Base-by-base conservation (phyloP, 2,888 invertebrate genomes). In the Troides aeacus region DNA sequence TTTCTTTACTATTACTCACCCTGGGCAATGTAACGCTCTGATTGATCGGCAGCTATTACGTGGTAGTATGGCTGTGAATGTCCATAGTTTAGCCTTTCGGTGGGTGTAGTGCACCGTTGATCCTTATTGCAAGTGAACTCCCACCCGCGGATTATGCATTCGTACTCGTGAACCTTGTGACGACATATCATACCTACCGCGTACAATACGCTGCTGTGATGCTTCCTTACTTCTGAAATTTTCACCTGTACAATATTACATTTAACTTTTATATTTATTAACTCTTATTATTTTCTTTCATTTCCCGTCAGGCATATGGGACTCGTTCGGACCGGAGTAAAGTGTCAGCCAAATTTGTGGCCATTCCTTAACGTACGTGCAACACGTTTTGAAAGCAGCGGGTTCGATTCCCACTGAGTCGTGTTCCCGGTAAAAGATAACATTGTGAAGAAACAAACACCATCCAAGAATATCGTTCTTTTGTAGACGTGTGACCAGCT, bases 111-210 rank as follows among this genome's bases (percentile, higher is more conserved):
- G 0, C 81, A 79, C 71, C 93, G 93, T 94, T 95, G 94, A 59
- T 93, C 93, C 0, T 93, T 93, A 70, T 89, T 82, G 81, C 94
- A 95, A 1, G 80, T 78, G 0, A 82, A 75, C 80, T 96, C 95
- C 96, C 96, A 97, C 62, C 94, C 95, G 73, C 93, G 94, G 56
- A 97, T 94, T 6, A 96, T 94, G 81, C 96, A 96, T 60, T 87
- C 86, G 79, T 95, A 96, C 72, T 94, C 85, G 72, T 94, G 93
- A 62, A 92, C 84, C 74, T 90, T 90, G 79, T 96, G 95, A 66
- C 86, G 93, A 93, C 96, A 95, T 24, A 96, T 93, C 94, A 96
- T 94, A 6, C 96, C 96, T 23, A 96, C 94, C 0, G 95, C 94
- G 80, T 89, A 96, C 75, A 89, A 84, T 5, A 95, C 76, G 12